Base-by-base conservation (phyloP, 2,797 vertebrate genomes). In the Prionace glauca region DNA sequence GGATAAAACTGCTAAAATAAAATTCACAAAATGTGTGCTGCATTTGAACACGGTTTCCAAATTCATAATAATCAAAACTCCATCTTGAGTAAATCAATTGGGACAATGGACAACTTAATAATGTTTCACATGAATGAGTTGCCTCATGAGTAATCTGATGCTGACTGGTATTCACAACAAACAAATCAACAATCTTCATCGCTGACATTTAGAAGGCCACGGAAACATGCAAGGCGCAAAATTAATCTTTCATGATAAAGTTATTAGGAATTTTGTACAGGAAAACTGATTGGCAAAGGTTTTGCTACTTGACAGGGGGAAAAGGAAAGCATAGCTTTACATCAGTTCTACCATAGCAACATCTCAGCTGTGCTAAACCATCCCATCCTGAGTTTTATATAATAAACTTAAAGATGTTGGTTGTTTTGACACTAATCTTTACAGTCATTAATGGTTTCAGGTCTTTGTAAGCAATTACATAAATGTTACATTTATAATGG, bases 141-240 rank as follows among this genome's bases (percentile, higher is more conserved):
- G 45, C 69, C 20, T 95, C 41, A 74, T n/a, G 93, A 95, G 14
- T 77, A 95, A 95, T 56, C 26, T 95, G 71, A 77, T 95, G 26
- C 26, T 95, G 71, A 95, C 12, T 32, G 12, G 41, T 32, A 60
- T 71, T 95, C 45, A 77, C 41, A 74, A 77, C 26, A 72, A 56
- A 16, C 69, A 74, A 41, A 94, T 56, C 67, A 94, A 72, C 36
- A 74, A 26, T 74, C 69, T 32, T 72, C 14, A 67, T 45, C 22
- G 36, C 92, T 71, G 41, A 71, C 92, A 72, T 72, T 71, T 94
- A 93, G 45, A 72, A 94, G 92, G 69, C 92, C 92, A 32, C 41
- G 29, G 71, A 94, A 41, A 18, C 69, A 94, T 94, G 24, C 24
- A 72, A 72, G 65, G 36, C 11, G 29, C 36, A 14, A 93, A 94